Conservation (phyloP, 2,888 invertebrate genomes). For the Nudaria mundana region DNA sequence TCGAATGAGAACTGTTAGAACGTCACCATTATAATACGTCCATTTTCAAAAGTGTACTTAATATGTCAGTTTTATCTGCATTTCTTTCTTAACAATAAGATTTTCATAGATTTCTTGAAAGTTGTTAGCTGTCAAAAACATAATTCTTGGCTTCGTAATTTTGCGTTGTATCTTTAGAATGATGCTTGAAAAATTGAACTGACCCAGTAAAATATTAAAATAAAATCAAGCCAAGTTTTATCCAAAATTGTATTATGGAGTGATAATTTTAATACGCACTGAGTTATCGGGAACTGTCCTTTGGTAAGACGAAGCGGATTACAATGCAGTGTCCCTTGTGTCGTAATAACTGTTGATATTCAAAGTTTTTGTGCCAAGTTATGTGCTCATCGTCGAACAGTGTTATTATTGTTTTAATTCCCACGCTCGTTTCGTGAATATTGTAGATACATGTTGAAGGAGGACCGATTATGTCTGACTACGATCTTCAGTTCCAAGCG, state of each 20-base stretch:
- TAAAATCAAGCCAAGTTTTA: slow-evolving; percentile 33
- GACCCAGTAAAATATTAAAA: slow-evolving; percentile 45
- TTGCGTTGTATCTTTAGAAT: slow-evolving; percentile 26
- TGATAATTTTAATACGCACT: slow-evolving; percentile 45
- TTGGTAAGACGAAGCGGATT: slow-evolving; percentile 42
- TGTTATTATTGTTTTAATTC: slow-evolving; percentile 52
- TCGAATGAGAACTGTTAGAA: slow-evolving; percentile 17
- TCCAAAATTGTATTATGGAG: slow-evolving; percentile 51
- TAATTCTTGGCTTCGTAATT: slow-evolving; percentile 8
- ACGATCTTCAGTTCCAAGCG: slow-evolving; percentile 91
- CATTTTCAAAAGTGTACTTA: slow-evolving; percentile 4
- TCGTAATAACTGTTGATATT: slow-evolving; percentile 31
- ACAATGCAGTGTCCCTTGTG: slow-evolving; percentile 21
- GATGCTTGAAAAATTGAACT: slow-evolving; percentile 39
- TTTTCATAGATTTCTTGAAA: neutral
- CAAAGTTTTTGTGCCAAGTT: slow-evolving; percentile 45
- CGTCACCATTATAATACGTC: slow-evolving; percentile 25
- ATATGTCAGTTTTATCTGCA: neutral
- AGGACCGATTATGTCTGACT: slow-evolving; percentile 80
- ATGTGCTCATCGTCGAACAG: slow-evolving; percentile 43
- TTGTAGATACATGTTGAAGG: slow-evolving; percentile 53
- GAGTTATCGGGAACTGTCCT: slow-evolving; percentile 42
- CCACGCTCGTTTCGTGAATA: slow-evolving; percentile 54
- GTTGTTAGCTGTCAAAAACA: slow-evolving; percentile 26
- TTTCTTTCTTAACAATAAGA: slow-evolving; percentile 27